Evolutionary conservation across 2,888 invertebrate species (phyloP), one percentile per base, ranked within the genome.

Genomic region (Stenodema calcarata): DNA sequence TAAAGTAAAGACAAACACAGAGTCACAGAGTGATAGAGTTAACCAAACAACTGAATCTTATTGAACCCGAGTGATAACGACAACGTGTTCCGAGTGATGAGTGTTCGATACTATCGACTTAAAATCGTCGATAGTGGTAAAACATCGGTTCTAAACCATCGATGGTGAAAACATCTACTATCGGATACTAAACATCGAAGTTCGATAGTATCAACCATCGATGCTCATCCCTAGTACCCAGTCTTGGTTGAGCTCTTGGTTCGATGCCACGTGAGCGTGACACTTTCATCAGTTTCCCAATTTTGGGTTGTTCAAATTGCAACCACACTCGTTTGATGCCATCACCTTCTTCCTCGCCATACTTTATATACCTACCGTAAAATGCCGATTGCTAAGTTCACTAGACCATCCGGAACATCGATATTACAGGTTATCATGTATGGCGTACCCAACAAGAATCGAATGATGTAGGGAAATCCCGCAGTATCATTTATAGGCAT

Each of bases 401-500:
- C 27, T 30, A 87, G 81, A 18, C 87, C 87, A 27, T 87, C 86
- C 6, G 18, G 3, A 14, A 87, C 82, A 23, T 87, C 78, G 14
- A 87, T 85, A 62, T 87, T 87, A 0, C 47, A 50, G 3, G 86
- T 82, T 11, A 87, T 76, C 73, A 87, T 76, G 23, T 87, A 87
- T 16, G 50, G 41, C 14, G 18, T 87, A 3, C 54, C 80, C 9
- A 86, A 0, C 41, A 79, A 79, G 23, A 87, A 87, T 9, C 16
- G 16, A 23, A 87, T 42, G 14, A 82, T 62, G 42, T 83, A 78
- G 9, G 86, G 87, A 7, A 87, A 69, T 16, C 87, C 87, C 30
- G 30, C 27, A 6, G 30, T 28, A 14, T 70, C 70, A 18, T 30
- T 70, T n/a, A 70, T 12, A 47, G 47, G 47, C 47, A 47, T 47